phyloP scores from a whole-genome alignment of 2,888 invertebrate genomes.

The Melipona bicolor region DNA sequence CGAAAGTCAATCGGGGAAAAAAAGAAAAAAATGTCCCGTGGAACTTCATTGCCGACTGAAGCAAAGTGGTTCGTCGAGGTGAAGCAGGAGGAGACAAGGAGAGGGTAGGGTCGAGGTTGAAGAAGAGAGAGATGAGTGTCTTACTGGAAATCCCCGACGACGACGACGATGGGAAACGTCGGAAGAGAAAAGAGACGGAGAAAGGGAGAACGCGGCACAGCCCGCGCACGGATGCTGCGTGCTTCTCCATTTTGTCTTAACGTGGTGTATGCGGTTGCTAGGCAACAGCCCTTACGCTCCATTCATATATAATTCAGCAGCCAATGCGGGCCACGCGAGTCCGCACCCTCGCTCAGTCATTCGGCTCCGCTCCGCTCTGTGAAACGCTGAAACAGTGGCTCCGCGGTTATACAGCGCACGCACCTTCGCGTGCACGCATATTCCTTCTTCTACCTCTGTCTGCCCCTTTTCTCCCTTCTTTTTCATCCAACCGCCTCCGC shows the following conservation, averaged over 20 bases:
- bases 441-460: constrained; percentile 59
- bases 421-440: constrained; percentile 67
- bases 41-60: constrained; percentile 37
- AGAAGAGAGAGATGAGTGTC: constrained; percentile 23
- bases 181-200: constrained; percentile 44
- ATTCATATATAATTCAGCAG: constrained; percentile 84
- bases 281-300: constrained; percentile 84
- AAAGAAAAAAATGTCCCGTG: constrained; percentile 18
- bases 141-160: constrained; percentile 48
- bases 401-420: constrained; percentile 64
- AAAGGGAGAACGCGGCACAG: constrained; percentile 59
- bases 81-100: neutral
- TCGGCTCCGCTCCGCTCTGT: constrained; percentile 72
- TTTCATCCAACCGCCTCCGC: constrained; percentile 39
- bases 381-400: constrained; percentile 75
- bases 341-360: constrained; percentile 79
- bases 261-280: constrained; percentile 83
- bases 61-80: constrained; percentile 19
- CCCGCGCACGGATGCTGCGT: constrained; percentile 74
- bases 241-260: constrained; percentile 84
- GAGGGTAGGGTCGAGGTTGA: neutral
- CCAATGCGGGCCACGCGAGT: constrained; percentile 84
- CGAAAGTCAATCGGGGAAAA: constrained; percentile 5
- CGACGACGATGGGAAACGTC: constrained; percentile 37
- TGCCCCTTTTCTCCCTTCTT: constrained; percentile 44